Conservation (phyloP, 2,797 vertebrate species). For the Sebastes dallii region DNA sequence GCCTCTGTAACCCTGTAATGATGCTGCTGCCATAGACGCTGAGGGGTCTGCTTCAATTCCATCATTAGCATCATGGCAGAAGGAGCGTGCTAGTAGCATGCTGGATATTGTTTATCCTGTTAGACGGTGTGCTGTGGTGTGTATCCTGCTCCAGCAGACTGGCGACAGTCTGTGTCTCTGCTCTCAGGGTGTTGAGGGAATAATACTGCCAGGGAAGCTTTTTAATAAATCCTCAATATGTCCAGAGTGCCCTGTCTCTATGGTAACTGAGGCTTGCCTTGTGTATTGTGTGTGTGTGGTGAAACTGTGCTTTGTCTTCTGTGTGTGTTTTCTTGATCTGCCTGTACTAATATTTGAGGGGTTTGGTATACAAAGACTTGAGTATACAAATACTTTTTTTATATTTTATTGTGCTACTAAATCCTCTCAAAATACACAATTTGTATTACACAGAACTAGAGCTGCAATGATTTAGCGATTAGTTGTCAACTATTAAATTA, state of each 20-base stretch:
- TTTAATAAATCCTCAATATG: conserved; percentile 77
- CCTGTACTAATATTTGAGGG: background rate
- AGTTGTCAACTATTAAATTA: too few species aligned
- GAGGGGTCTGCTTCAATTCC: conserved; percentile 3
- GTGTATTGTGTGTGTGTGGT: conserved; percentile 30
- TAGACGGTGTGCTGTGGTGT: background rate
- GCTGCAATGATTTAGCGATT: background rate
- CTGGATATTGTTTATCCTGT: conserved; percentile 6
- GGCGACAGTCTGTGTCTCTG: conserved; percentile 52
- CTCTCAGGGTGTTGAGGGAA: conserved; percentile 51
- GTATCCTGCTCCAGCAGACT: conserved; percentile 39
- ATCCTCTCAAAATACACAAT: background rate
- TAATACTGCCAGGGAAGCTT: conserved; percentile 63
- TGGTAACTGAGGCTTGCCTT: conserved; percentile 75
- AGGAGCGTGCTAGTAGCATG: background rate
- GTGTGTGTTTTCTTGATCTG: conserved; percentile 41
- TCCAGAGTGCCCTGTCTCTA: conserved; percentile 79
- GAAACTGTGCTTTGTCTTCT: conserved; percentile 48
- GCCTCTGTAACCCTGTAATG: conserved; percentile 6
- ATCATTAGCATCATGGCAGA: conserved; percentile 36
- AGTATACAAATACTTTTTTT: background rate
- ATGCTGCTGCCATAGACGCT: conserved; percentile 12
- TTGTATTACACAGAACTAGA: background rate
- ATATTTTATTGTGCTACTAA: background rate
- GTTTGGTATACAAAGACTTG: background rate